Percentiles rank a stretch among this genome's conserved stretches.
Evolutionary conservation across 1,140 invertebrate species (phyloP).

Genomic region (Bombus huntii): DNA sequence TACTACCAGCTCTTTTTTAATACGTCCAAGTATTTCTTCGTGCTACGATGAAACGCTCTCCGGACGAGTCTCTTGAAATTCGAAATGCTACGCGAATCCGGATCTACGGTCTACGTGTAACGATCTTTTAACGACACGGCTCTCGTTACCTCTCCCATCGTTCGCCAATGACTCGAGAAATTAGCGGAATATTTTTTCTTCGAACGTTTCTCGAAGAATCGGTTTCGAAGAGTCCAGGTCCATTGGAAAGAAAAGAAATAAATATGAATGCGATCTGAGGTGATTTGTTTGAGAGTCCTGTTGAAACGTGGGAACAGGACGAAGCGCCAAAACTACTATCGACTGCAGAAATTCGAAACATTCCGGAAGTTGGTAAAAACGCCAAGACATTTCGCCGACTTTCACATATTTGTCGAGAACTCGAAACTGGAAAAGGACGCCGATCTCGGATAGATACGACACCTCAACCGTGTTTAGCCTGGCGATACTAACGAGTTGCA

Average conservation of each 20-base stretch:
- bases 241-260: background rate
- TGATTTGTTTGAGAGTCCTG: slow-evolving; percentile 13
- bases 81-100: background rate
- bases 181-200: background rate
- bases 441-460: slow-evolving; percentile 9
- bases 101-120: too few relatives aligned
- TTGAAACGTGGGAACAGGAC: slow-evolving; percentile 13
- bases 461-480: background rate
- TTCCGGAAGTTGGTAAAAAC: slow-evolving; percentile 55
- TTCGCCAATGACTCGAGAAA: background rate
- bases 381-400: slow-evolving; percentile 36
- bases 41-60: background rate
- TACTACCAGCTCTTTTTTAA: slow-evolving; percentile 17
- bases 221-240: background rate
- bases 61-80: background rate
- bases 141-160: too few relatives aligned
- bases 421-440: slow-evolving; percentile 33
- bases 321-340: slow-evolving; percentile 28
- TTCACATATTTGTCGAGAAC: slow-evolving; percentile 51
- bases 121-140: too few relatives aligned
- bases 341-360: slow-evolving; percentile 45
- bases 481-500: slow-evolving; percentile 11
- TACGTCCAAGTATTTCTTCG: background rate
- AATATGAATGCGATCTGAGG: slow-evolving; percentile 16
- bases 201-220: background rate